A percentile compares a stretch with the other conserved stretches of the same genome.
phyloP scores from a whole-genome alignment of 2,888 invertebrate genomes.

The Mantis religiosa region DNA sequence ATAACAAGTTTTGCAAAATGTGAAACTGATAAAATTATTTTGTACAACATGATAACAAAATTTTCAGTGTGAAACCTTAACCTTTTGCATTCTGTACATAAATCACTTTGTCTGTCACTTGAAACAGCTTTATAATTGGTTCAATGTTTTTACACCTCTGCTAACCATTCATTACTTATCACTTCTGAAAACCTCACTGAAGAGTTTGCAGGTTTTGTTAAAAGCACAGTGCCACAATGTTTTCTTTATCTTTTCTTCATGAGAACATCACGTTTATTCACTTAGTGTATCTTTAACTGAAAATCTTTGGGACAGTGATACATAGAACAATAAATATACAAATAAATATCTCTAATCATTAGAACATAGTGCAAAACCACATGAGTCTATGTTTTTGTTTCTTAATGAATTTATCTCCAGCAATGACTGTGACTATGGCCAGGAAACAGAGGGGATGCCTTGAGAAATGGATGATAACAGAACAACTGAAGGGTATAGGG shows the following conservation, averaged over 20 bases:
- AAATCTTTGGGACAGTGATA: background rate
- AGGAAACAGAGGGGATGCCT: too few species aligned
- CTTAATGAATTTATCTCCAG: too few species aligned
- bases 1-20: background rate
- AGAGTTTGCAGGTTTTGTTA: background rate
- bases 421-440: too few species aligned
- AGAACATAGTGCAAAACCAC: too few species aligned
- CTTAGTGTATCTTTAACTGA: too few species aligned
- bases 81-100: background rate
- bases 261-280: background rate
- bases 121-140: background rate
- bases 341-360: background rate
- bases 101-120: background rate
- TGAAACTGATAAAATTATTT: background rate
- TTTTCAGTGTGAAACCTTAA: background rate
- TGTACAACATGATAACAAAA: background rate
- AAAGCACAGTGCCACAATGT: background rate
- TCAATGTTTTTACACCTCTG: background rate
- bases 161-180: background rate
- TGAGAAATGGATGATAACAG: too few species aligned
- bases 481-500: too few species aligned
- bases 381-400: too few species aligned
- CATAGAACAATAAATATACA: background rate
- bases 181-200: too few species aligned
- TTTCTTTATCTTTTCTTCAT: background rate